Conservation (phyloP, 2,113 vertebrate genomes). For the Glaucomys volans region DNA sequence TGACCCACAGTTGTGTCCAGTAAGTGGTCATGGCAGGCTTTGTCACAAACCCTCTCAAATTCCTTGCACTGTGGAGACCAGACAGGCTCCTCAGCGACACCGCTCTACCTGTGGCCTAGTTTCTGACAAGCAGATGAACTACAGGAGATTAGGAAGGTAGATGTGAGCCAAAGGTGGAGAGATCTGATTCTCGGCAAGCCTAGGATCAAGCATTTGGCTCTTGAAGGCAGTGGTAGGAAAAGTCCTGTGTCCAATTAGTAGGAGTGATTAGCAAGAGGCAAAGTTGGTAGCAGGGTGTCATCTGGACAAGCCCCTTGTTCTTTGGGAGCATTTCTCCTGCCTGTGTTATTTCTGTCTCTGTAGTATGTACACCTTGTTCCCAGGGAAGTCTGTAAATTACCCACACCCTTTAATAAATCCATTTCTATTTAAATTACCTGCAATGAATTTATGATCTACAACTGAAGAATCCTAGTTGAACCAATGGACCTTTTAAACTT, state of each 20-base stretch:
- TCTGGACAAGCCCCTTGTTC: background rate
- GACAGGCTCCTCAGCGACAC: background rate
- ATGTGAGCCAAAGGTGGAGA: background rate
- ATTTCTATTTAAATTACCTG: conserved; percentile 9
- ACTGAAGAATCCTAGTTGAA: background rate
- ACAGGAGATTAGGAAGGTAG: background rate
- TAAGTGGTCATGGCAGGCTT: background rate
- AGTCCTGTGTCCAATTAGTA: background rate
- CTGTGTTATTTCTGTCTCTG: background rate
- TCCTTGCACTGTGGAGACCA: background rate
- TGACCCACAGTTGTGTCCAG: background rate
- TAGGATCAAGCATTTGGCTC: background rate
- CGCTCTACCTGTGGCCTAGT: background rate
- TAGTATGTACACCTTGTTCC: background rate
- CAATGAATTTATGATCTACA: background rate
- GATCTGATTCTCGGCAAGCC: background rate
- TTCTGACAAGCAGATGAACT: background rate
- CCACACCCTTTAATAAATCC: background rate
- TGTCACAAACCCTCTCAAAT: background rate
- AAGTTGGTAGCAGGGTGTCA: background rate
- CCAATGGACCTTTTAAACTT: background rate
- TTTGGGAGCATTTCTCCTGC: conserved; percentile 13
- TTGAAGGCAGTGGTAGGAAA: background rate
- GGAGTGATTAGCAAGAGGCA: background rate
- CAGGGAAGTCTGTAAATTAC: background rate